These are phyloP conservation scores for Melinaea menophilus DNA, from an alignment of 2,888 invertebrate genomes.

Conservation along the genomic window DNA sequence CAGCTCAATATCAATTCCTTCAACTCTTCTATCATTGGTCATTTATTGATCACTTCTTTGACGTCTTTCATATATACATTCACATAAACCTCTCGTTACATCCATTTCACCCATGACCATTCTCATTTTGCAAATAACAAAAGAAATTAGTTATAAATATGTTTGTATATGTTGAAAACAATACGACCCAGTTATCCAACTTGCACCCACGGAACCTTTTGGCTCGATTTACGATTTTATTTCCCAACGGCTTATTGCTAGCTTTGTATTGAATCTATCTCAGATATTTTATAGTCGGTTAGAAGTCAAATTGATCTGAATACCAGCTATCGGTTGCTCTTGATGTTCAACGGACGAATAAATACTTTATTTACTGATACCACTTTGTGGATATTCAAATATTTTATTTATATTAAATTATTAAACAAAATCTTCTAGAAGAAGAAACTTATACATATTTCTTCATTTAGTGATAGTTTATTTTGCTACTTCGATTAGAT, in stretches of 20 bases:
- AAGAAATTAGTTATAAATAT: too few species aligned
- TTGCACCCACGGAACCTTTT: slow-evolving; percentile 15
- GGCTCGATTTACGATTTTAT: slow-evolving; percentile 19
- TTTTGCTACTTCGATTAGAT: too few species aligned
- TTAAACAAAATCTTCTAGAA: too few species aligned
- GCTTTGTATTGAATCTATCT: slow-evolving; percentile 11
- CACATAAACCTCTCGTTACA: too few species aligned
- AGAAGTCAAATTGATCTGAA: slow-evolving; percentile 18
- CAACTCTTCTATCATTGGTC: too few species aligned
- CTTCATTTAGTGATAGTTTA: too few species aligned
- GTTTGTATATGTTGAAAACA: slow-evolving; percentile 21
- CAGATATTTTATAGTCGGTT: slow-evolving; percentile 14
- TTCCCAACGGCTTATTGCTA: slow-evolving; percentile 3
- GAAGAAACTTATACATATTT: too few species aligned
- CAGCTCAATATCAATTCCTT: too few species aligned
- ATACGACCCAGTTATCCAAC: slow-evolving; percentile 32
- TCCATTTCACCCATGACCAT: too few species aligned
- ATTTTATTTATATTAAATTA: neutral
- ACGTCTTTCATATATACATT: too few species aligned
- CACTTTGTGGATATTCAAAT: neutral
- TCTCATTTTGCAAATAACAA: too few species aligned
- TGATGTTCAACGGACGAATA: slow-evolving; percentile 14
- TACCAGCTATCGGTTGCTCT: slow-evolving; percentile 13
- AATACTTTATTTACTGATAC: slow-evolving; percentile 4
- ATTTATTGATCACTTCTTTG: too few species aligned